phyloP scores from a whole-genome alignment of 2,888 invertebrate genomes.

The Sinohyriopsis cumingii region DNA sequence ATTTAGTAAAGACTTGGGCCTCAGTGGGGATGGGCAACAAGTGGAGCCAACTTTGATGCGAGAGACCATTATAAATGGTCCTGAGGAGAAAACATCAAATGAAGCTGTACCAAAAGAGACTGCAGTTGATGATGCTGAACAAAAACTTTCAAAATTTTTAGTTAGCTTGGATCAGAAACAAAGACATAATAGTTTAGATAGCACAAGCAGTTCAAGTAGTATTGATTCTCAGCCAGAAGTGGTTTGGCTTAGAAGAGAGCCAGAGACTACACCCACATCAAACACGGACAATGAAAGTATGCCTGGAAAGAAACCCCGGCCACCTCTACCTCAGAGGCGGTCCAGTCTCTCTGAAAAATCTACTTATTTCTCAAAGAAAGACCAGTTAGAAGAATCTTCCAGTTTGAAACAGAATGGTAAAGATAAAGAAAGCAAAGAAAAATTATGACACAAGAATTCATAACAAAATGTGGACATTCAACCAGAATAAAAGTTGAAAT shows the following conservation, averaged over 20 bases:
- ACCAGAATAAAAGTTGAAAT: no score
- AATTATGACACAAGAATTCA: no score
- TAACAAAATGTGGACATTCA: no score
- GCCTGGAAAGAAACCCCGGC: conserved; percentile 43
- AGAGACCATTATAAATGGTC: conserved; percentile 19
- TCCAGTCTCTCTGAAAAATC: conserved; percentile 52
- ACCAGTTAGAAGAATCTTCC: not conserved
- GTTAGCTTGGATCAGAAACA: conserved; percentile 7
- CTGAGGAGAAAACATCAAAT: conserved; percentile 11
- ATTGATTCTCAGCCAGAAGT: conserved; percentile 53
- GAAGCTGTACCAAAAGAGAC: conserved; percentile 1
- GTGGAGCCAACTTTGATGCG: conserved; percentile 1
- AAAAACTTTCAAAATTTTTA: conserved; percentile 27
- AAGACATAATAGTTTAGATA: conserved; percentile 43
- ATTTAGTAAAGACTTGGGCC: conserved; percentile 14
- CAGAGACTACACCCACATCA: conserved; percentile 55
- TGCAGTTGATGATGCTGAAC: conserved; percentile 12
- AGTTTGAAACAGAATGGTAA: no score
- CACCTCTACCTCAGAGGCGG: conserved; percentile 55
- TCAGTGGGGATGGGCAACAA: not conserved
- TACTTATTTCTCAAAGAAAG: not conserved
- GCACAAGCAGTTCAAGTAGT: conserved; percentile 49
- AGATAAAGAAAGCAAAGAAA: no score
- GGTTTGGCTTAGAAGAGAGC: conserved; percentile 24
- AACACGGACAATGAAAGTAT: conserved; percentile 29